Evolutionary conservation across 2,888 invertebrate genomes (phyloP).

Genomic region (Spisula solida): DNA sequence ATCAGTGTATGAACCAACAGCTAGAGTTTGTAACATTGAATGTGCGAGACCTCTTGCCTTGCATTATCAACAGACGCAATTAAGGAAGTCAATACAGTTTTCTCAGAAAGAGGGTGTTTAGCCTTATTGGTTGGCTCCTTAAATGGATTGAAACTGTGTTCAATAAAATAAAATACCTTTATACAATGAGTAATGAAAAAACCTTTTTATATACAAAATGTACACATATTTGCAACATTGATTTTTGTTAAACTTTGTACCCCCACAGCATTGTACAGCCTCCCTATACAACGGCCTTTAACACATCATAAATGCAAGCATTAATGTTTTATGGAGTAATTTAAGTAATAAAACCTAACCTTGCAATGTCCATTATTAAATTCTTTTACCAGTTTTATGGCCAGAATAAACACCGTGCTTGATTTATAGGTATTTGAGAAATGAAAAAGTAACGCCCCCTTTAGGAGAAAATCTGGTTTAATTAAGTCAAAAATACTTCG

Average conservation of each 20-base stretch:
- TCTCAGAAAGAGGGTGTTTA: too few species aligned
- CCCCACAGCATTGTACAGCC: not conserved
- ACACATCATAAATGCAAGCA: not conserved
- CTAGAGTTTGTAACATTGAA: too few species aligned
- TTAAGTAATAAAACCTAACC: not conserved
- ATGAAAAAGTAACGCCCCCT: not conserved
- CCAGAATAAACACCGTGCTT: not conserved
- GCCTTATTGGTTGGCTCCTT: too few species aligned
- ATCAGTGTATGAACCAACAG: too few species aligned
- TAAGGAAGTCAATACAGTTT: too few species aligned
- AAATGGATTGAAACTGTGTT: too few species aligned
- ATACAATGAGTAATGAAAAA: too few species aligned
- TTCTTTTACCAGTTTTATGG: constrained; percentile 8
- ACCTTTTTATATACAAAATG: not conserved
- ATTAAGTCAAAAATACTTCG: not conserved
- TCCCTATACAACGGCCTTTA: not conserved
- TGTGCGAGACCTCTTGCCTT: too few species aligned
- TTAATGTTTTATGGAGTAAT: not conserved
- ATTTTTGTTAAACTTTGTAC: too few species aligned
- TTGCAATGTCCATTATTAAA: not conserved
- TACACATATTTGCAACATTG: not conserved
- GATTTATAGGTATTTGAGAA: constrained; percentile 7
- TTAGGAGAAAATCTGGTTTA: not conserved
- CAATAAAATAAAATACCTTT: too few species aligned
- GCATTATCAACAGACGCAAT: too few species aligned